Base-by-base conservation (phyloP, 2,888 invertebrate genomes). In the Synergus umbraculus region DNA sequence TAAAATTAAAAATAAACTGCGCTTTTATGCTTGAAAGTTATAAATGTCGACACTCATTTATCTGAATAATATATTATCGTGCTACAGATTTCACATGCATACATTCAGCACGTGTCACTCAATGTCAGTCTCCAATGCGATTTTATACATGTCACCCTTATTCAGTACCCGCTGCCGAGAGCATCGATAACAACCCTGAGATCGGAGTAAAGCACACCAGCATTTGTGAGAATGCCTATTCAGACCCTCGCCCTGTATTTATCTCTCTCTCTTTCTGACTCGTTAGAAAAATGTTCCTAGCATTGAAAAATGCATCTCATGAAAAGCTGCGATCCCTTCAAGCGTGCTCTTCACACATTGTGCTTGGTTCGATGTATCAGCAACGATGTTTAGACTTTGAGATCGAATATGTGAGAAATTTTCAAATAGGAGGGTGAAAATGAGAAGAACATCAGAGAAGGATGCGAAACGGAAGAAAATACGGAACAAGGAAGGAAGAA, bases 281-380 rank as follows among this genome's bases (percentile, higher is more conserved):
- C 64, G 79, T 65, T 67, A 46, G 67, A 67, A 67, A 67, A 67
- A 67, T 67, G 46, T 67, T 67, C 18, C 44, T 44, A 81, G 78
- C 79, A 73, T 81, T 81, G 81, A 83, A 81, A 83, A 83, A 81
- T 83, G 81, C 79, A 83, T 81, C 78, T 76, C 54, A 58, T 64
- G 78, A 83, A 83, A 81, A 78, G 76, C 67, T 76, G 49, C 76
- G n/a, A 46, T 60, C 78, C 46, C 73, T 66, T 69, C 18, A 15
- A 58, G 41, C 46, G 22, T 69, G 37, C 69, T 76, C 69, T 54
- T 60, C 69, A 67, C 69, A 67, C 73, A 66, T 69, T 77, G 29
- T 80, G 63, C 67, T 54, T 41, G 77, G 43, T 81, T 54, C 83
- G 63, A 78, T 80, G 37, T 76, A 64, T 73, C 79, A 76, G 77